Conservation (phyloP, 2,888 invertebrate species). For the Linnaemya vulpina region DNA sequence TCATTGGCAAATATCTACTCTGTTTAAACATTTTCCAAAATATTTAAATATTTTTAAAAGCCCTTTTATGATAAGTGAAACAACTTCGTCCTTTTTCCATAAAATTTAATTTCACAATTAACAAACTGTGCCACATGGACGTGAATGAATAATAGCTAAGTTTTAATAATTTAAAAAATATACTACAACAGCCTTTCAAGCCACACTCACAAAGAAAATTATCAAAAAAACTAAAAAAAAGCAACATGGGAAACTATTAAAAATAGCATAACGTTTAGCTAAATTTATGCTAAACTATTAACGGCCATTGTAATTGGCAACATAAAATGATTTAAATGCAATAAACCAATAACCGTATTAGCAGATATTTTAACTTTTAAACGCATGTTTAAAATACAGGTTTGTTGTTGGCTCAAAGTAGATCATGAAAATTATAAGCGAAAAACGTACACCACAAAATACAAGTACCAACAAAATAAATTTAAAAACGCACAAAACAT, state of each 20-base stretch:
- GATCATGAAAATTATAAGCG: slow-evolving; percentile 39
- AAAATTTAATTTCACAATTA: no score
- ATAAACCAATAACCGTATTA: slow-evolving; percentile 68
- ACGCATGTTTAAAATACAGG: slow-evolving; percentile 65
- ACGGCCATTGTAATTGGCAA: slow-evolving; percentile 82
- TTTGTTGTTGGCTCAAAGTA: slow-evolving; percentile 49
- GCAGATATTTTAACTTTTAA: slow-evolving; percentile 53
- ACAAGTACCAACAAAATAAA: slow-evolving; percentile 22
- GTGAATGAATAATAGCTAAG: background rate
- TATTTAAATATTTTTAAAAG: no score
- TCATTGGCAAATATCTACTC: no score
- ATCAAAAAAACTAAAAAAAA: slow-evolving; percentile 5
- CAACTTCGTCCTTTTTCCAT: no score
- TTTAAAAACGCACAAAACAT: slow-evolving; percentile 49
- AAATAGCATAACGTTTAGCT: slow-evolving; percentile 17
- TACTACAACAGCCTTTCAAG: slow-evolving; percentile 9
- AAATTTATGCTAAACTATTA: slow-evolving; percentile 82
- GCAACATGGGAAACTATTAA: background rate
- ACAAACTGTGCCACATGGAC: no score
- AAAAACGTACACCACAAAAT: slow-evolving; percentile 4
- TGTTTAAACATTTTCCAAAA: no score
- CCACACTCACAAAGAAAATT: slow-evolving; percentile 16
- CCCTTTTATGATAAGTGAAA: no score
- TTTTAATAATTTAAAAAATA: background rate
- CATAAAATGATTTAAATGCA: slow-evolving; percentile 82